Conservation (phyloP, 2,113 vertebrate species). For the Mastomys coucha region DNA sequence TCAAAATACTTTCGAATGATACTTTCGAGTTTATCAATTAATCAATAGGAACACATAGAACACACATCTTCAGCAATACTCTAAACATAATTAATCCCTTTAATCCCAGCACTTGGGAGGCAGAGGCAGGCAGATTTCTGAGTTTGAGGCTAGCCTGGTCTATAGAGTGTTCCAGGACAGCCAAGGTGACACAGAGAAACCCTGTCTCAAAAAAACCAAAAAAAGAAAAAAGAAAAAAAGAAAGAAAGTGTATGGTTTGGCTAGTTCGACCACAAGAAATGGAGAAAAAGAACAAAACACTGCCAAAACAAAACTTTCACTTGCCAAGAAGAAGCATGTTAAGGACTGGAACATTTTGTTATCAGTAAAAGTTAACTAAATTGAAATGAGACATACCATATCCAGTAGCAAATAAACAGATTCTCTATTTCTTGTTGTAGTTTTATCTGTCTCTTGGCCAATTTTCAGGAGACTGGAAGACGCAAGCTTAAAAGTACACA, state of each 20-base stretch:
- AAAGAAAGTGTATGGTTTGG: background rate
- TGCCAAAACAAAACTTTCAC: background rate
- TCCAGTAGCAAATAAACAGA: conserved; percentile 98
- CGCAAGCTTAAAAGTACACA: conserved; percentile 91
- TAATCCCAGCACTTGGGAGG: too few species aligned
- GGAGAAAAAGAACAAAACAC: background rate
- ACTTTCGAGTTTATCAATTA: conserved; percentile 54
- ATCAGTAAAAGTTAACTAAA: conserved; percentile 32
- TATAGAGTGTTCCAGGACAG: too few species aligned
- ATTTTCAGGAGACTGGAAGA: conserved; percentile 99
- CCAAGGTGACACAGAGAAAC: too few species aligned
- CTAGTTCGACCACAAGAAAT: background rate
- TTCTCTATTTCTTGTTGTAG: conserved; percentile 97
- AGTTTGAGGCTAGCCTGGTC: too few species aligned
- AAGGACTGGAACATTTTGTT: conserved; percentile 21
- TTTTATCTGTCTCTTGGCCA: conserved; percentile 99
- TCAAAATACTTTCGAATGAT: conserved; percentile 4
- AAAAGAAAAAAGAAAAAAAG: too few species aligned
- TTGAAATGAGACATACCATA: conserved; percentile 91
- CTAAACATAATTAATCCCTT: too few species aligned
- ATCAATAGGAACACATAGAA: background rate
- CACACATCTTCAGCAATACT: conserved; percentile 9
- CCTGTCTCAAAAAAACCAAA: too few species aligned
- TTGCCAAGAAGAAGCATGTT: background rate
- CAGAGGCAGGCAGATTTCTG: too few species aligned